Percentiles rank a stretch among this genome's conserved stretches.
Evolutionary conservation across 2,113 vertebrate genomes (phyloP).

Genomic region (Scytalopus superciliaris): DNA sequence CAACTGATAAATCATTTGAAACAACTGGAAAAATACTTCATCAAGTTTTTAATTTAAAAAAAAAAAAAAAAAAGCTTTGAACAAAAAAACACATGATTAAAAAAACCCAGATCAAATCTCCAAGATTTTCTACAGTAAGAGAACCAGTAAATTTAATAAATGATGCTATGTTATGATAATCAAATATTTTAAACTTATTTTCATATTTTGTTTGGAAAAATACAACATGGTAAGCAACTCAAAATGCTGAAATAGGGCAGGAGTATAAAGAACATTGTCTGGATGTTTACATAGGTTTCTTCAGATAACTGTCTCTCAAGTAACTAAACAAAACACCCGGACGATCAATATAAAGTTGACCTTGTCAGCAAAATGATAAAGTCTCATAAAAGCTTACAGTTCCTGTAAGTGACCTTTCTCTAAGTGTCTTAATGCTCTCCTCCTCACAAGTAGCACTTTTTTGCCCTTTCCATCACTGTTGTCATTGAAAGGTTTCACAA

Average conservation of each 20-base stretch:
- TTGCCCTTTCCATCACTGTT: constrained; percentile 75
- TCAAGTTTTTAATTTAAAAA: not conserved
- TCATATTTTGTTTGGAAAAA: not conserved
- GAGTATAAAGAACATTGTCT: not conserved
- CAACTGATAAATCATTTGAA: not conserved
- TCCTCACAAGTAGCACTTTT: not conserved
- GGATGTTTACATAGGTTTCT: constrained; percentile 6
- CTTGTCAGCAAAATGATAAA: constrained; percentile 79
- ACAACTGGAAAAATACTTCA: not conserved
- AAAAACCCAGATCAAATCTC: not conserved
- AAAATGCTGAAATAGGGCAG: not conserved
- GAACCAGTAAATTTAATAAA: not conserved
- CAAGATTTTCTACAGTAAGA: not conserved
- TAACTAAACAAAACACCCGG: constrained; percentile 47
- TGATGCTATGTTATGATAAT: not conserved
- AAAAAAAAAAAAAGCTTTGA: not conserved
- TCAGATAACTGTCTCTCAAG: constrained; percentile 15
- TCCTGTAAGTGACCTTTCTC: constrained; percentile 67
- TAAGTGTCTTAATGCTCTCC: constrained; percentile 39
- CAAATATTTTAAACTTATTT: not conserved
- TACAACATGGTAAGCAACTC: not conserved
- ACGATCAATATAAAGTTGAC: constrained; percentile 80
- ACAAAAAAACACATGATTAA: not conserved
- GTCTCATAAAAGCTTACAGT: constrained; percentile 74
- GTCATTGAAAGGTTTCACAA: constrained; percentile 10